Evolutionary conservation across 2,797 vertebrate species (phyloP).

Genomic region (Anabacerthia variegaticeps): DNA sequence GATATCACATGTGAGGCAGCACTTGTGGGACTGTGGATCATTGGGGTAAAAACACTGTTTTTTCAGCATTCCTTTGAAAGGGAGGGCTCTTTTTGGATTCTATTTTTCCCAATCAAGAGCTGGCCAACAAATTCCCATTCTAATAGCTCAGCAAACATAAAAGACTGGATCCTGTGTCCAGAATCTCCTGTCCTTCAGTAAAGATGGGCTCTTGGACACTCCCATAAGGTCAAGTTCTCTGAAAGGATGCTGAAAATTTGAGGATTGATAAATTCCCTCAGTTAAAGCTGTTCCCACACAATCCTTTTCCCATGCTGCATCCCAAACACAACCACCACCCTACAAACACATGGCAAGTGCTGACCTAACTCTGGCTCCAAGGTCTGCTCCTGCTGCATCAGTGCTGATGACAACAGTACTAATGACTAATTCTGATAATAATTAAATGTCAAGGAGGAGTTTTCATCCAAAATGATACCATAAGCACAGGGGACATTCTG

Average conservation of each 20-base stretch:
- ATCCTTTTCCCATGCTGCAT: not conserved
- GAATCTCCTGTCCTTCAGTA: not conserved
- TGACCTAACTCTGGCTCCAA: not conserved
- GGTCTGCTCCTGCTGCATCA: not conserved
- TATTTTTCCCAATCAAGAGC: not conserved
- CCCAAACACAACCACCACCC: not conserved
- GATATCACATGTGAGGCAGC: not conserved
- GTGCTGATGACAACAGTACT: not conserved
- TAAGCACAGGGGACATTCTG: not conserved
- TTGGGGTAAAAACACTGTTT: not conserved
- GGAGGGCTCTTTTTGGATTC: not conserved
- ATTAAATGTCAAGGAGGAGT: constrained; percentile 37
- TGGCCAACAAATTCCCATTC: not conserved
- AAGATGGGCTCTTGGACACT: not conserved
- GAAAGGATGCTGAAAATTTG: not conserved
- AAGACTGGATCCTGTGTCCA: not conserved
- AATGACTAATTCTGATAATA: constrained; percentile 47
- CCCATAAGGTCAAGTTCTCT: not conserved
- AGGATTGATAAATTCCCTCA: not conserved
- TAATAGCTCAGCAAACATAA: not conserved
- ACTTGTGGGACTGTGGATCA: not conserved
- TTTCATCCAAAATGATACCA: constrained; percentile 10
- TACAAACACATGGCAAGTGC: not conserved
- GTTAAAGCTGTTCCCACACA: not conserved
- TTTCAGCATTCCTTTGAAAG: not conserved